Evolutionary conservation across 2,113 vertebrate species (phyloP).

Genomic region (Pygoscelis adeliae): DNA sequence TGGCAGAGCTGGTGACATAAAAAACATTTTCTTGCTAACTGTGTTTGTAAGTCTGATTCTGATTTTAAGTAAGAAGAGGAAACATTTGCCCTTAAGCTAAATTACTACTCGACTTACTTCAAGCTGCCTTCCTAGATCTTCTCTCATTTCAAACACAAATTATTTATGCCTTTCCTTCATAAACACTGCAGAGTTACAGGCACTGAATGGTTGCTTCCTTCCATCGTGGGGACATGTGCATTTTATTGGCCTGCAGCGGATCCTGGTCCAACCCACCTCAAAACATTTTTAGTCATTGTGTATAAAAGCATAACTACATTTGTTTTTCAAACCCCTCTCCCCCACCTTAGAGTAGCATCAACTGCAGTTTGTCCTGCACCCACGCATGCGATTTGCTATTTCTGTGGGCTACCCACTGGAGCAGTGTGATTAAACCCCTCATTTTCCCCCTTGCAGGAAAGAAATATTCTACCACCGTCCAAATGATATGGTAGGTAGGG

Average conservation of each 20-base stretch:
- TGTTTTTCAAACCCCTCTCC: neutral
- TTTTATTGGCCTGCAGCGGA: neutral
- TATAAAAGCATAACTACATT: neutral
- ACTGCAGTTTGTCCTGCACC: neutral
- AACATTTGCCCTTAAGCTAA: neutral
- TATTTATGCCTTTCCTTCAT: neutral
- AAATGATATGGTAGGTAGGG: neutral
- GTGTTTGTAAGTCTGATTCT: neutral
- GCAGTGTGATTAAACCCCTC: neutral
- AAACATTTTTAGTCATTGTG: neutral
- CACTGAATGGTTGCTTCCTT: neutral
- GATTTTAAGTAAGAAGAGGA: neutral
- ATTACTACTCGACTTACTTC: neutral
- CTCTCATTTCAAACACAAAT: neutral
- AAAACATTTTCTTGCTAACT: neutral
- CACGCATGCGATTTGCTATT: neutral
- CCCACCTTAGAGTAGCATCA: neutral
- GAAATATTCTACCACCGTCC: neutral
- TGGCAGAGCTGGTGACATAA: neutral
- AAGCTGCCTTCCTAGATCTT: neutral
- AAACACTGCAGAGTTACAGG: neutral
- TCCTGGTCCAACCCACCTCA: neutral
- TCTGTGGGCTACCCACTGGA: neutral
- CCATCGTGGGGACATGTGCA: accelerated
- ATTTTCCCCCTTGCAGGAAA: neutral